These are phyloP conservation scores for Sterna hirundo DNA, from an alignment of 2,113 vertebrate genomes.

Conservation along the genomic window DNA sequence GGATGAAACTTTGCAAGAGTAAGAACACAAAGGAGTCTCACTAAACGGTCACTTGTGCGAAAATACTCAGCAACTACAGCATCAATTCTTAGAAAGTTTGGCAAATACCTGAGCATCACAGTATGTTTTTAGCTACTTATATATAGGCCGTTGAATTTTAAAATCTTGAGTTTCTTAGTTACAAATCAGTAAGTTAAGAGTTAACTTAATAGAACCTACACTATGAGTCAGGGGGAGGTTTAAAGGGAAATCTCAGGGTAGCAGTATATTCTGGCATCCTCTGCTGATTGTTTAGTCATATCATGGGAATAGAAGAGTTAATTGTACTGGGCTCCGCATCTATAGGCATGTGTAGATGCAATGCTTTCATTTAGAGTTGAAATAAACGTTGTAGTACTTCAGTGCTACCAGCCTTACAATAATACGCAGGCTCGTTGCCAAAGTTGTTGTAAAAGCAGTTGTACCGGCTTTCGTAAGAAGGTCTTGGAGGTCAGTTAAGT, in stretches of 20 bases:
- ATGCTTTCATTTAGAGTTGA: neutral
- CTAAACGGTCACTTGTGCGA: neutral
- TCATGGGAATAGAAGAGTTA: neutral
- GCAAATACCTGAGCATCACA: neutral
- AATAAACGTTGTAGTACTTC: neutral
- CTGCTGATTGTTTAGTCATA: neutral
- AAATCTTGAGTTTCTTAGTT: neutral
- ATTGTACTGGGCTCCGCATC: neutral
- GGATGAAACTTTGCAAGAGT: neutral
- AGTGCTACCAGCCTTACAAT: neutral
- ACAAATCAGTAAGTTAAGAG: neutral
- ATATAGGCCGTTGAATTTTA: neutral
- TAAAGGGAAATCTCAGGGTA: neutral
- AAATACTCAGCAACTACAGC: neutral
- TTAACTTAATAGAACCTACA: neutral
- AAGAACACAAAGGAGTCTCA: neutral
- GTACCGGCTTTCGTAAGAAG: neutral
- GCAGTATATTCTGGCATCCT: neutral
- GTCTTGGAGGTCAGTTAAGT: neutral
- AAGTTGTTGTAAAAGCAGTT: neutral
- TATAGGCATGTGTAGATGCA: neutral
- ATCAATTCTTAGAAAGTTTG: neutral
- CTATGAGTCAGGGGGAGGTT: accelerated
- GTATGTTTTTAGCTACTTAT: neutral
- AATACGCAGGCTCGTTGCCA: neutral